Evolutionary conservation across 2,113 vertebrate species (phyloP).

Genomic region (Eira barbara): DNA sequence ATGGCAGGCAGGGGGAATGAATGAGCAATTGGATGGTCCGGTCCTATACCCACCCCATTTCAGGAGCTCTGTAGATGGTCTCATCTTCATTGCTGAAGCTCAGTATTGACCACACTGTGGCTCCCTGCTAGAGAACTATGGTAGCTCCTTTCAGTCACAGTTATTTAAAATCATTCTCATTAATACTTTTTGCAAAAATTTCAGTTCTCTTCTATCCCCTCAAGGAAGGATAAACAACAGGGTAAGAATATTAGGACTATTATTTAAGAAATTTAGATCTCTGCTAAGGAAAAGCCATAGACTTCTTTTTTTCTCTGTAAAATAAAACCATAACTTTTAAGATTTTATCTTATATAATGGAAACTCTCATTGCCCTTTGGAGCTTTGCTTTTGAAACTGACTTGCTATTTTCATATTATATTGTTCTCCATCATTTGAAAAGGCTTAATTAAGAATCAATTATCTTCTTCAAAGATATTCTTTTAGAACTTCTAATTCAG

Average conservation of each 20-base stretch:
- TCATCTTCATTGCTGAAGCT: neutral
- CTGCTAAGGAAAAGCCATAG: conserved; percentile 1
- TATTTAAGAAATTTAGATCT: neutral
- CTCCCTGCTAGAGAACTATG: neutral
- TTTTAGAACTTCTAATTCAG: neutral
- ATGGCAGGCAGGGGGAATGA: fast-evolving
- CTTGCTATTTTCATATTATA: neutral
- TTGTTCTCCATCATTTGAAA: conserved; percentile 29
- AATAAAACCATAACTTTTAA: conserved; percentile 25
- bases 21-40: neutral
- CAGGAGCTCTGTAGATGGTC: neutral
- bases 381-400: neutral
- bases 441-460: conserved; percentile 34
- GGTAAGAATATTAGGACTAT: neutral
- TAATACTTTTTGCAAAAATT: neutral
- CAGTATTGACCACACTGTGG: neutral
- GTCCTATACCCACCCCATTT: too few species aligned
- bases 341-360: neutral
- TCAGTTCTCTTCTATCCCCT: neutral
- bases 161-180: neutral
- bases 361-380: neutral
- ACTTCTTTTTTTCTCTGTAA: neutral
- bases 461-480: conserved; percentile 22
- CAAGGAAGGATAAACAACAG: neutral
- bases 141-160: neutral